A percentile compares a stretch with the other conserved stretches of the same genome.
Conservation (phyloP, 2,888 invertebrate species). For the Mayetiola destructor region DNA sequence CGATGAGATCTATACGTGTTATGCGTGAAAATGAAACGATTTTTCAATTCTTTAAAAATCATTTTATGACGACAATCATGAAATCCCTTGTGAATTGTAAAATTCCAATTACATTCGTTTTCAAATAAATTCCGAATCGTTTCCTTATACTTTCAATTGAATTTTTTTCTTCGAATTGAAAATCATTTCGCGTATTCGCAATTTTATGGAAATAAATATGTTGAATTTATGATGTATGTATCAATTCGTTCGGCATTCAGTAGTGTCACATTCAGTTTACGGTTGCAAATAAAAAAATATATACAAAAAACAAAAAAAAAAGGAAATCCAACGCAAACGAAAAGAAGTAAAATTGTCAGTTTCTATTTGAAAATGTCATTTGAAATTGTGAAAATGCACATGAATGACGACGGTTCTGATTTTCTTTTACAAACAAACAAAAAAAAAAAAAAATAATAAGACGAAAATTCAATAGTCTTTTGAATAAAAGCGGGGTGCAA, state of each 20-base stretch:
- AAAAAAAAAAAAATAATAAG: neutral
- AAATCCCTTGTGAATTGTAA: neutral
- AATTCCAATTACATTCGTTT: neutral
- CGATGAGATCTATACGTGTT: no score
- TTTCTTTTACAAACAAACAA: neutral
- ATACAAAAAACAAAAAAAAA: neutral
- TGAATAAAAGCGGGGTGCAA: no score
- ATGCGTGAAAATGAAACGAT: no score
- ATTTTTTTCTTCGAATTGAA: neutral
- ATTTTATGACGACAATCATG: neutral
- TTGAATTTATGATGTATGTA: conserved; percentile 1
- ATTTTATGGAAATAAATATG: neutral
- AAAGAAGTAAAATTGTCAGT: neutral
- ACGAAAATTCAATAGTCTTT: no score
- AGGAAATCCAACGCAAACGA: neutral
- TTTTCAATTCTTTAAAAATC: no score
- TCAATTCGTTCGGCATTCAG: no score
- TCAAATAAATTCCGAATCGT: neutral
- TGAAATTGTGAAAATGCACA: neutral
- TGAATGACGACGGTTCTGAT: neutral
- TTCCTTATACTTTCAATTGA: neutral
- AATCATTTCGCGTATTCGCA: neutral
- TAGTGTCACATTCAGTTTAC: neutral
- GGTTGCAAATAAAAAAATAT: neutral
- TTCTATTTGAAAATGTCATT: neutral